These are phyloP conservation scores for Perca schrenkii DNA, from an alignment of 2,113 vertebrate species.

Conservation along the genomic window DNA sequence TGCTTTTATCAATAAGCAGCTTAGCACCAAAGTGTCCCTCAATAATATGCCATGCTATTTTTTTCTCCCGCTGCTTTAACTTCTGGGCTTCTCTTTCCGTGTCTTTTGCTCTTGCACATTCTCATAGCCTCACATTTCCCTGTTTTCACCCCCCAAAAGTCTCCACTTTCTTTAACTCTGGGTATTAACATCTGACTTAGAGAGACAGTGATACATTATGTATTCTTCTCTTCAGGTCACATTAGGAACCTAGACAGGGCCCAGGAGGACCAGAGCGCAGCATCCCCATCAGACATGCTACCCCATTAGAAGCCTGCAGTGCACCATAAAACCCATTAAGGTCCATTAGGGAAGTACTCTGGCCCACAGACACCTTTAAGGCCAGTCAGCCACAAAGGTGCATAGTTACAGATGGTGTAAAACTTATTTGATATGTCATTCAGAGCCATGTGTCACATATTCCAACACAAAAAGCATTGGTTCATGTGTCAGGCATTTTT, in stretches of 20 bases:
- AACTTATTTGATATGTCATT: slow-evolving; percentile 71
- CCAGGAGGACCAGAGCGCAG: slow-evolving; percentile 70
- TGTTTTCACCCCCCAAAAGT: slow-evolving; percentile 43
- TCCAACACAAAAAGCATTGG: slow-evolving; percentile 11
- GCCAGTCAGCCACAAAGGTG: slow-evolving; percentile 75
- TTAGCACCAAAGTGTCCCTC: slow-evolving; percentile 86
- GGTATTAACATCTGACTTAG: slow-evolving; percentile 65
- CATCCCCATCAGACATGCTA: slow-evolving; percentile 80
- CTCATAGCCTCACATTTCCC: slow-evolving; percentile 55
- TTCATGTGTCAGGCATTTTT: background rate
- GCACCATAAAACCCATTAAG: slow-evolving; percentile 83
- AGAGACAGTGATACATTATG: slow-evolving; percentile 70
- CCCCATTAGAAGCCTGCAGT: slow-evolving; percentile 81
- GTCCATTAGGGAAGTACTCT: slow-evolving; percentile 82
- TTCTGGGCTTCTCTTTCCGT: slow-evolving; percentile 62
- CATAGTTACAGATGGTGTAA: slow-evolving; percentile 75
- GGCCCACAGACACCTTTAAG: slow-evolving; percentile 82
- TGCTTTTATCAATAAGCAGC: slow-evolving; percentile 89
- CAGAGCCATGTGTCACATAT: slow-evolving; percentile 1
- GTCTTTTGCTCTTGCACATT: slow-evolving; percentile 53
- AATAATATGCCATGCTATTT: slow-evolving; percentile 83
- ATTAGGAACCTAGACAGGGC: slow-evolving; percentile 74
- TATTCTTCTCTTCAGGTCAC: slow-evolving; percentile 72
- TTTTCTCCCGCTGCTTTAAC: slow-evolving; percentile 71
- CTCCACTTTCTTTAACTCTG: slow-evolving; percentile 48